Percentiles rank a stretch among this genome's conserved stretches.
These are phyloP conservation scores for Phragmatobia fuliginosa DNA, from an alignment of 2,888 invertebrate species.

Conservation along the genomic window DNA sequence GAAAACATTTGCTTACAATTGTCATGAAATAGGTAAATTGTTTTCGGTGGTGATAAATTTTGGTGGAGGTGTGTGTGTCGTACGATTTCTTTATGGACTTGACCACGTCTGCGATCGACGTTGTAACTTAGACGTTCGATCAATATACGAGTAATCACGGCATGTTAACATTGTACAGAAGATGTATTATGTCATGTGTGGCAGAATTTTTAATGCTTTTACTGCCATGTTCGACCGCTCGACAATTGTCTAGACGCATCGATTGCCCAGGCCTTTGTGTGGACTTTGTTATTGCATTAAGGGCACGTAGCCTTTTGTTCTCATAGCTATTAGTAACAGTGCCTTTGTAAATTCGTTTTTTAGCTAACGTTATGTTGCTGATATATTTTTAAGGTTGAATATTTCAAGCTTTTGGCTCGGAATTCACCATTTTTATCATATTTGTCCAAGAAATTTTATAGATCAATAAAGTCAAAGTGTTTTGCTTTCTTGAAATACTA, in stretches of 20 bases:
- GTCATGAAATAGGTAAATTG: too few relatives aligned
- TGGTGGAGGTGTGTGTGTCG: background rate
- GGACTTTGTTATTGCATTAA: slow-evolving; percentile 66
- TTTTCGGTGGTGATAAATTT: too few relatives aligned
- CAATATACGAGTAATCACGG: background rate
- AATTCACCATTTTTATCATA: background rate
- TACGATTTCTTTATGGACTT: background rate
- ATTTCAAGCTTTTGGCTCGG: background rate
- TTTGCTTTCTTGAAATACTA: background rate
- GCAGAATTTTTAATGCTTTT: slow-evolving; percentile 56
- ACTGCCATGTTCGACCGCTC: slow-evolving; percentile 50
- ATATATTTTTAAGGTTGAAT: background rate
- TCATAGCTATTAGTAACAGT: slow-evolving; percentile 47
- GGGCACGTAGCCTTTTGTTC: slow-evolving; percentile 53
- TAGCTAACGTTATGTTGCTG: background rate
- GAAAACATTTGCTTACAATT: too few relatives aligned
- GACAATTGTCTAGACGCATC: slow-evolving; percentile 80
- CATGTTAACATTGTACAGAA: background rate
- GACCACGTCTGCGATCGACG: background rate
- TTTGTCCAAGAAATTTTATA: background rate
- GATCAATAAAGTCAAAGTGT: background rate
- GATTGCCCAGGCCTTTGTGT: slow-evolving; percentile 70
- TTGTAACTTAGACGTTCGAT: background rate
- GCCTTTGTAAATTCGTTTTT: background rate
- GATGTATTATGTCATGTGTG: slow-evolving; percentile 24